Base-by-base conservation (phyloP, 2,888 invertebrate species). In the Druceiella hillmani region DNA sequence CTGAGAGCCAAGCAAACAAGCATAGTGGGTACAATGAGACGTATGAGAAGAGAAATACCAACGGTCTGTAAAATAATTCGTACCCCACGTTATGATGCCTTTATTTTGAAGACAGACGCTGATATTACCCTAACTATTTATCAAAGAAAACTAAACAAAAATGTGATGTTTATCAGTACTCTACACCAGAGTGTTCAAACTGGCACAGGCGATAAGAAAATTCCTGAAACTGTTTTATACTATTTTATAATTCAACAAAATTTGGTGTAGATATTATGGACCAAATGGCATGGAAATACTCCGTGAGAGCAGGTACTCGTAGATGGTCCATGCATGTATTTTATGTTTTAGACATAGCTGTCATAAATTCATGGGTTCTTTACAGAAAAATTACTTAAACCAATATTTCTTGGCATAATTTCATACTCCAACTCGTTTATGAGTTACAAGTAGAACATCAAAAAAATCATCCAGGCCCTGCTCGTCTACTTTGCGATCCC, bases 251-350 rank as follows among this genome's bases (percentile, higher is more conserved):
- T 33, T 24, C 11, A 28, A 33, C 36, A 17, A 40, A 40, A 33
- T 36, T 36, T 29, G 24, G 25, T 20, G 33, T 28, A 9, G 38
- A 38, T 7, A 33, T 33, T 14, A 24, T 32, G 3, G 32, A 36
- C 25, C 33, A 36, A 33, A 36, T 40, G 40, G 15, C 33, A 30
- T 17, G 36, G n/a, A 36, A 36, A 16, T 33, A 32, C 26, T 28
- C 28, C 14, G 29, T 28, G 17, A 36, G 15, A 14, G 26, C 28
- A 13, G 31, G 30, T 35, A 30, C 25, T 30, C 17, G 35, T 12
- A 40, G 33, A 26, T 38, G 38, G 26, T 29, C 33, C 15, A 28
- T 40, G 25, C 31, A 39, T 3, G 39, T 40, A 20, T 40, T 40
- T 36, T 36, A 12, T 31, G 27, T 40, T 17, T 27, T 35, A 26